These are phyloP conservation scores for Clinocottus analis DNA, from an alignment of 2,113 vertebrate genomes.

Conservation along the genomic window DNA sequence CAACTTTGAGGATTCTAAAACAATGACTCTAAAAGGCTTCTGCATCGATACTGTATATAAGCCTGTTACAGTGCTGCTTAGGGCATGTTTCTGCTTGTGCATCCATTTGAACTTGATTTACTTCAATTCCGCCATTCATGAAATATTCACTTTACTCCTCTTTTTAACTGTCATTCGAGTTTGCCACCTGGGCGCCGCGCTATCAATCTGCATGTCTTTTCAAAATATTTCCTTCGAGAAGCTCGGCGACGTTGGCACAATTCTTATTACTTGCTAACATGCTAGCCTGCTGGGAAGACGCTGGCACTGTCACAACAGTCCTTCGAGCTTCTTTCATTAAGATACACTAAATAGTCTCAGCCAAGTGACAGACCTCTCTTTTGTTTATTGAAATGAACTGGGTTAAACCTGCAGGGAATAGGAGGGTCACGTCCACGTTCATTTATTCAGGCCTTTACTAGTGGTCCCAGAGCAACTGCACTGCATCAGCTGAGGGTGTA, in stretches of 20 bases:
- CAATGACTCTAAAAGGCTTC: background rate
- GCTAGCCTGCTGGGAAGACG: background rate
- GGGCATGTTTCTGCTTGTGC: background rate
- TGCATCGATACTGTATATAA: background rate
- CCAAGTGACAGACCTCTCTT: background rate
- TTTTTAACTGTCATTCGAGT: too few relatives aligned
- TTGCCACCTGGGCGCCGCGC: too few relatives aligned
- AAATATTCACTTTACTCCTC: too few relatives aligned
- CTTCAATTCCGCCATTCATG: background rate
- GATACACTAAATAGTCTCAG: background rate
- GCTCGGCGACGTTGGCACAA: background rate
- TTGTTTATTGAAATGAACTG: background rate
- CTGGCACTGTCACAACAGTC: background rate
- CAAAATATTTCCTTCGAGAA: too few relatives aligned
- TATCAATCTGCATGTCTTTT: too few relatives aligned
- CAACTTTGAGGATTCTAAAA: slow-evolving; percentile 5
- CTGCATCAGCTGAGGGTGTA: slow-evolving; percentile 7
- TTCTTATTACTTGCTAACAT: background rate
- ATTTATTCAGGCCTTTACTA: background rate
- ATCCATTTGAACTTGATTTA: background rate
- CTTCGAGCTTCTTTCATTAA: background rate
- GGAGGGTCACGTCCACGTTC: background rate
- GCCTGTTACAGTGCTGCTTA: background rate
- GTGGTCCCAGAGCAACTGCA: slow-evolving; percentile 7
- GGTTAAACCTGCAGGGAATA: background rate